Evolutionary conservation across 1,140 invertebrate species (phyloP).

Genomic region (Heterodera schachtii): DNA sequence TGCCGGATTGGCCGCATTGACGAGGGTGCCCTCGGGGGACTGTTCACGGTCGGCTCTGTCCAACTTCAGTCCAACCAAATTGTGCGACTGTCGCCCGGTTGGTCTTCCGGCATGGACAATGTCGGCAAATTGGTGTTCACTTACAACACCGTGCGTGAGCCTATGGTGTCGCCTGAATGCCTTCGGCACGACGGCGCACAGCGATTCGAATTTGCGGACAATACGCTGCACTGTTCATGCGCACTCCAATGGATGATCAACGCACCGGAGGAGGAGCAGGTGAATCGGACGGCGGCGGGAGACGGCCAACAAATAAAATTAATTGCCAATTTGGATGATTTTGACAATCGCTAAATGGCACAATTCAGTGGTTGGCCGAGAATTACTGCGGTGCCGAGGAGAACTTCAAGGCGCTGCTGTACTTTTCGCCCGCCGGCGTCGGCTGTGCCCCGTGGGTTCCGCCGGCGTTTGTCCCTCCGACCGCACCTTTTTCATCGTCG

Average conservation of each 20-base stretch:
- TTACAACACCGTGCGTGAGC: conserved; percentile 50
- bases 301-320: too few relatives aligned
- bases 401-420: conserved; percentile 51
- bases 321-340: too few relatives aligned
- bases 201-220: conserved; percentile 55
- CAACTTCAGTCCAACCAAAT: conserved; percentile 56
- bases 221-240: conserved; percentile 53
- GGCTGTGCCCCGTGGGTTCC: conserved; percentile 20
- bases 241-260: conserved; percentile 34
- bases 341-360: too few relatives aligned
- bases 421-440: conserved; percentile 48
- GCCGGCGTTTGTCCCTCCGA: background rate
- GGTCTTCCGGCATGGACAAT: conserved; percentile 49
- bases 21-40: conserved; percentile 48
- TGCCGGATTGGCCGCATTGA: conserved; percentile 50
- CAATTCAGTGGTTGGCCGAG: conserved; percentile 39
- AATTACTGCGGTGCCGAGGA: conserved; percentile 57
- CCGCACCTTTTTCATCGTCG: background rate
- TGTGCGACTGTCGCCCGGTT: conserved; percentile 42
- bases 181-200: conserved; percentile 43
- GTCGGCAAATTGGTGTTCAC: conserved; percentile 46
- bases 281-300: too few relatives aligned
- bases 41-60: conserved; percentile 50
- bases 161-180: conserved; percentile 50
- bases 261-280: conserved; percentile 24